Conservation (phyloP, 1,140 invertebrate species). For the Bombus pyrosoma region DNA sequence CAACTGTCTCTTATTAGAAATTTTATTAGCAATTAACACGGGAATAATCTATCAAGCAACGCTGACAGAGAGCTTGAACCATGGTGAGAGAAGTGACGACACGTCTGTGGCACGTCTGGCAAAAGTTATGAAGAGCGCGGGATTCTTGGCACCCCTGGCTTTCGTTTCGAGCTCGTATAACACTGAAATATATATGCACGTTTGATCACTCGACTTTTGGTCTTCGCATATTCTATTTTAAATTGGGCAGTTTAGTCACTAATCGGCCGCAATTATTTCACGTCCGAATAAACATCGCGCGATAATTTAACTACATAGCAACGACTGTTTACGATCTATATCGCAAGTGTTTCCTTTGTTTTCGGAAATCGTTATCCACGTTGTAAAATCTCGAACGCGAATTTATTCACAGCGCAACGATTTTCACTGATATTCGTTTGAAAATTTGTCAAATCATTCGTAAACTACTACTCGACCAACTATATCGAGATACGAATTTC, state of each 20-base stretch:
- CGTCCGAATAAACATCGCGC: not conserved
- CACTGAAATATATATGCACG: not conserved
- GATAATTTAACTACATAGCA: too few relatives aligned
- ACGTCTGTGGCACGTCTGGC: conserved; percentile 32
- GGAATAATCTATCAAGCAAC: not conserved
- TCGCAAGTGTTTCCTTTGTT: not conserved
- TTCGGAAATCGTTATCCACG: too few relatives aligned
- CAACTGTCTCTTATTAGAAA: too few relatives aligned
- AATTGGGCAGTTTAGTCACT: conserved; percentile 9
- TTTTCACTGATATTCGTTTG: not conserved
- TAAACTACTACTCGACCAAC: not conserved
- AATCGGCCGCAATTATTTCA: conserved; percentile 3
- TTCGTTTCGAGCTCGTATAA: not conserved
- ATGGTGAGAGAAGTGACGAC: conserved; percentile 27
- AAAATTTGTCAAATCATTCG: not conserved
- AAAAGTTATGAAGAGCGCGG: conserved; percentile 18
- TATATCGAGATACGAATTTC: not conserved
- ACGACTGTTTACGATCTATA: not conserved
- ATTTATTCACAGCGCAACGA: too few relatives aligned
- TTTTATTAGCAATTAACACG: not conserved
- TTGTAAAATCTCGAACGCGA: not conserved
- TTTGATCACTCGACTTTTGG: not conserved
- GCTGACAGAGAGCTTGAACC: not conserved
- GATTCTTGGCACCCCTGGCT: conserved; percentile 37
- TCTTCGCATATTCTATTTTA: conserved; percentile 24